Evolutionary conservation across 2,888 invertebrate species (phyloP).

Genomic region (Brachycybe producta): DNA sequence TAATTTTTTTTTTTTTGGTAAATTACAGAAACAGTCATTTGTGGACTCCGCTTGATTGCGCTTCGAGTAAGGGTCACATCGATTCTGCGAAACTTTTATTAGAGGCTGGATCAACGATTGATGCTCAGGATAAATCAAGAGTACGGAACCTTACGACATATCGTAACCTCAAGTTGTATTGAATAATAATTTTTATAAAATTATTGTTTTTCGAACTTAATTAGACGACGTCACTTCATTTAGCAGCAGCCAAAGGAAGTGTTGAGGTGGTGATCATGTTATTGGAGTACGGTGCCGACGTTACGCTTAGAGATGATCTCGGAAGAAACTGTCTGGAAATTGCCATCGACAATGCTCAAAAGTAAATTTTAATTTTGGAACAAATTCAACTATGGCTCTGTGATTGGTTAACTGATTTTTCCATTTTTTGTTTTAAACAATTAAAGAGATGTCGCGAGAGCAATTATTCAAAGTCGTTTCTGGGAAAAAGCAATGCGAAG

Average conservation of each 20-base stretch:
- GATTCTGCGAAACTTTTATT: constrained; percentile 31
- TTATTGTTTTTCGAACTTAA: constrained; percentile 9
- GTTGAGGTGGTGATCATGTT: constrained; percentile 33
- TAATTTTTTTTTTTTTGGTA: too few species aligned
- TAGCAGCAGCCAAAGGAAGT: constrained; percentile 35
- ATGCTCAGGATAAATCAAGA: constrained; percentile 35
- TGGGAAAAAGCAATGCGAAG: constrained; percentile 37
- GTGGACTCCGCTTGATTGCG: constrained; percentile 39
- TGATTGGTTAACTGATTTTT: background rate
- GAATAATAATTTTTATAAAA: background rate
- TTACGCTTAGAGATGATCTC: constrained; percentile 31
- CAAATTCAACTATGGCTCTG: background rate
- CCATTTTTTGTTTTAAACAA: background rate
- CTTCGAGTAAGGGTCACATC: constrained; percentile 35
- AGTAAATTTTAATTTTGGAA: constrained; percentile 28
- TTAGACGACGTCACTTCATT: constrained; percentile 37
- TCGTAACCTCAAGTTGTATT: background rate
- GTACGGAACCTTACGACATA: constrained; percentile 25
- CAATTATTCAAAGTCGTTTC: constrained; percentile 32
- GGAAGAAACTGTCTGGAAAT: constrained; percentile 36
- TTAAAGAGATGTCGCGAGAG: constrained; percentile 34
- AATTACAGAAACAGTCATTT: constrained; percentile 34
- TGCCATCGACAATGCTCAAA: constrained; percentile 34
- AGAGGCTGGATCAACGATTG: constrained; percentile 35
- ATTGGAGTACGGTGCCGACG: constrained; percentile 32